Conservation (phyloP, 2,888 invertebrate species). For the Orthosia incerta region DNA sequence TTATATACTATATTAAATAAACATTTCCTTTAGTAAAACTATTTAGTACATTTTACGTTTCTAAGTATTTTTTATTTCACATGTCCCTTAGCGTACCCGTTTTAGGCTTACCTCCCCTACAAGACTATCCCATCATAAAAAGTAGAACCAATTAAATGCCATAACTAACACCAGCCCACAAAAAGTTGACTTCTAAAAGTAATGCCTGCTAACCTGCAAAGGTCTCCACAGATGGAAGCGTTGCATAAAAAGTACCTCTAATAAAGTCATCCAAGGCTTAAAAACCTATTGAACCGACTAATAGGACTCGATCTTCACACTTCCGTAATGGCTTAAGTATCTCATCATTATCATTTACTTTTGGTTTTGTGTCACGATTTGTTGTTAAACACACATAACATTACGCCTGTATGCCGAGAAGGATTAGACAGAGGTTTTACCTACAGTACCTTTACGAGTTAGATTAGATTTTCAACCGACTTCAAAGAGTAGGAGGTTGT, state of each 20-base stretch:
- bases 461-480: no score
- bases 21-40: no score
- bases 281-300: conserved; percentile 33
- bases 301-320: conserved; percentile 1
- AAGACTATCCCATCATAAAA: neutral
- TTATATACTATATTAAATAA: no score
- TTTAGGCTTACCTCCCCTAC: no score
- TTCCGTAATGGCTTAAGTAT: conserved; percentile 30
- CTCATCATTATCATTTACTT: conserved; percentile 25
- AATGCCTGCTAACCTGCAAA: no score
- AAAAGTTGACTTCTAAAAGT: no score
- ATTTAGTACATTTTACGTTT: no score
- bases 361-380: conserved; percentile 8
- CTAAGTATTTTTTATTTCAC: no score
- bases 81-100: no score
- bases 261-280: conserved; percentile 42
- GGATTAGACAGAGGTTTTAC: neutral
- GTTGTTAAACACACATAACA: neutral
- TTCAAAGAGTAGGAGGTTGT: no score
- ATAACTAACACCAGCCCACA: neutral
- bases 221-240: conserved; percentile 44
- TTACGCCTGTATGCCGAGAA: neutral
- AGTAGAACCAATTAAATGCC: conserved; percentile 13
- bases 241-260: conserved; percentile 32
- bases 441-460: no score